Conservation (phyloP, 2,797 vertebrate genomes). For the Gallinago solitaria region DNA sequence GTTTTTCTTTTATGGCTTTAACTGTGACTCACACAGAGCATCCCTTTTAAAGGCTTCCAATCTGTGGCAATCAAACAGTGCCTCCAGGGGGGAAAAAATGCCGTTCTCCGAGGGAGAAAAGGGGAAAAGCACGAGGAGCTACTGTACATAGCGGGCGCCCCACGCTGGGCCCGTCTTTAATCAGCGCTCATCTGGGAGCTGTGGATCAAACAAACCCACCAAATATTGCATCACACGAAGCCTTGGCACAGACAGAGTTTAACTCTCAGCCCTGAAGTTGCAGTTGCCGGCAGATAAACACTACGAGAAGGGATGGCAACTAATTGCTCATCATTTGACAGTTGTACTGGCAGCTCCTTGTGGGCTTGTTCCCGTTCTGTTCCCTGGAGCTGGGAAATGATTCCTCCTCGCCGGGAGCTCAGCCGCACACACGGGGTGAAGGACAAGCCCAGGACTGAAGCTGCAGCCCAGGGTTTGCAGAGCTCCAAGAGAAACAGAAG, state of each 20-base stretch:
- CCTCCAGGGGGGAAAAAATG: not conserved
- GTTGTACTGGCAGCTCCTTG: not conserved
- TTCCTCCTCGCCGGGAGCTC: accelerated
- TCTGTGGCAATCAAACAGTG: not conserved
- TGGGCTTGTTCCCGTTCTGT: not conserved
- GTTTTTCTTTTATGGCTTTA: constrained; percentile 36
- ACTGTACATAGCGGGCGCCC: not conserved
- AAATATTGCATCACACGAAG: not conserved
- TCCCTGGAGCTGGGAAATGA: not conserved
- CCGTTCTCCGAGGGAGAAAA: not conserved
- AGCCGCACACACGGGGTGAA: accelerated
- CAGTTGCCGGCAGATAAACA: not conserved
- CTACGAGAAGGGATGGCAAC: not conserved
- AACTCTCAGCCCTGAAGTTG: accelerated
- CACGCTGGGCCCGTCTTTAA: not conserved
- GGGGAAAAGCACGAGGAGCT: not conserved
- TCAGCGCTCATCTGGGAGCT: not conserved
- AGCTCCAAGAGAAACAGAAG: not conserved
- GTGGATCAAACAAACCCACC: not conserved
- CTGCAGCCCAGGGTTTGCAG: not conserved
- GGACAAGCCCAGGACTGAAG: not conserved
- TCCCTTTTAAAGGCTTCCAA: constrained; percentile 22
- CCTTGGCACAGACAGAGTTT: not conserved
- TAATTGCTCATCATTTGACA: not conserved
- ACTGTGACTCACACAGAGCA: constrained; percentile 16